These are phyloP conservation scores for Phalangium opilio DNA, from an alignment of 2,888 invertebrate genomes.

Conservation along the genomic window DNA sequence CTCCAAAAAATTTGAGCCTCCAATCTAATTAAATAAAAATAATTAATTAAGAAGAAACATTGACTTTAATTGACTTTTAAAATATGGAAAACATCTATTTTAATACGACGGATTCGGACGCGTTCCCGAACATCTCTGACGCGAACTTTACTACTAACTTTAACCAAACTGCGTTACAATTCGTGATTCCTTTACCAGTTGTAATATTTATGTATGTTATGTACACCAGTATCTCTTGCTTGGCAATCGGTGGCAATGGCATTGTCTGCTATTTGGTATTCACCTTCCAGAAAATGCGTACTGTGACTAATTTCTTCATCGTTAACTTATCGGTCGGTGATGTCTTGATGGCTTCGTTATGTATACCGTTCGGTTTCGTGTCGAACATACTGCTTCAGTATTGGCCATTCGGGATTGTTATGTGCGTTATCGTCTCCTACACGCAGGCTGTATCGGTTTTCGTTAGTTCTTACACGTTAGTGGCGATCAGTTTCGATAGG, in stretches of 20 bases:
- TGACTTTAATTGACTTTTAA: too few species aligned
- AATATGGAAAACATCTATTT: too few species aligned
- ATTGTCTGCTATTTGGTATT: conserved; percentile 71
- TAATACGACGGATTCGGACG: too few species aligned
- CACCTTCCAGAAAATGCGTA: conserved; percentile 68
- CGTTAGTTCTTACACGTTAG: conserved; percentile 61
- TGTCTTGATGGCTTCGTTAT: conserved; percentile 73
- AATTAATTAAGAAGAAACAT: too few species aligned
- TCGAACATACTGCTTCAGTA: conserved; percentile 57
- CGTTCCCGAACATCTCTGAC: too few species aligned
- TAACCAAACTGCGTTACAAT: too few species aligned
- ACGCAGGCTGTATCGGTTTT: conserved; percentile 41
- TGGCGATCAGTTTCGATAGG: conserved; percentile 77
- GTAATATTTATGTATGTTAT: conserved; percentile 29
- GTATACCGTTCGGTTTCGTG: conserved; percentile 78
- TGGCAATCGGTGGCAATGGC: conserved; percentile 35
- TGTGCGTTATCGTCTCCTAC: conserved; percentile 71
- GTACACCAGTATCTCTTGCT: conserved; percentile 32
- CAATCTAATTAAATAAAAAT: too few species aligned
- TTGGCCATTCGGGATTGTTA: conserved; percentile 70
- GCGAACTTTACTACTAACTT: too few species aligned
- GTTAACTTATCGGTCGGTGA: conserved; percentile 71
- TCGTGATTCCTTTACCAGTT: too few species aligned
- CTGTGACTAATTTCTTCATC: conserved; percentile 83
- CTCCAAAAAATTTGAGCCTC: too few species aligned